Evolutionary conservation across 2,888 invertebrate genomes (phyloP).

Genomic region (Octonoba sinensis): DNA sequence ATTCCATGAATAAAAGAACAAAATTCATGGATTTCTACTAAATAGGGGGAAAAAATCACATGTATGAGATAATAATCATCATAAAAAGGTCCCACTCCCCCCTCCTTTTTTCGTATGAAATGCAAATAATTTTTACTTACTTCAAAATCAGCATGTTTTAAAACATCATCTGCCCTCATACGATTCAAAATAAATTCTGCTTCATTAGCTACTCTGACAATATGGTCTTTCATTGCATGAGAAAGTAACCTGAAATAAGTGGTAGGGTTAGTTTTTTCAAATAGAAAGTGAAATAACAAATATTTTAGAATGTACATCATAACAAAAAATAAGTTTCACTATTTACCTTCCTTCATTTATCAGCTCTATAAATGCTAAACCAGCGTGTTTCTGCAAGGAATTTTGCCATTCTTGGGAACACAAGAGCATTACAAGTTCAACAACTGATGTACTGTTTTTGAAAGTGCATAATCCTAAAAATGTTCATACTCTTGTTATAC

Average conservation of each 20-base stretch:
- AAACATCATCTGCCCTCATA: slow-evolving; percentile 98
- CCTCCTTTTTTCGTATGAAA: too few relatives aligned
- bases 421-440: slow-evolving; percentile 98
- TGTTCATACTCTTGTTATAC: neutral
- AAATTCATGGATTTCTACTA: too few relatives aligned
- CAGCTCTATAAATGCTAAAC: slow-evolving; percentile 98
- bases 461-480: slow-evolving; percentile 90
- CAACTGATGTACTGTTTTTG: slow-evolving; percentile 96
- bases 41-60: too few relatives aligned
- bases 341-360: slow-evolving; percentile 93
- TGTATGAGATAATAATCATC: too few relatives aligned
- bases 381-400: slow-evolving; percentile 99
- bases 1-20: too few relatives aligned
- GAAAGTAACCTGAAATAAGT: slow-evolving; percentile 82
- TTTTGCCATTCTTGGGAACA: slow-evolving; percentile 99
- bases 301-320: neutral
- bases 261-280: neutral
- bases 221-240: slow-evolving; percentile 99
- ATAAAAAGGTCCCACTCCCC: too few relatives aligned
- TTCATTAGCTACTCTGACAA: slow-evolving; percentile 98
- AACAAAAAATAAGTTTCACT: neutral
- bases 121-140: slow-evolving; percentile 64
- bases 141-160: slow-evolving; percentile 93
- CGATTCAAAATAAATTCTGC: slow-evolving; percentile 99
- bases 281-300: neutral